phyloP scores from a whole-genome alignment of 2,113 vertebrate species.

The Ariopsis seemanni region DNA sequence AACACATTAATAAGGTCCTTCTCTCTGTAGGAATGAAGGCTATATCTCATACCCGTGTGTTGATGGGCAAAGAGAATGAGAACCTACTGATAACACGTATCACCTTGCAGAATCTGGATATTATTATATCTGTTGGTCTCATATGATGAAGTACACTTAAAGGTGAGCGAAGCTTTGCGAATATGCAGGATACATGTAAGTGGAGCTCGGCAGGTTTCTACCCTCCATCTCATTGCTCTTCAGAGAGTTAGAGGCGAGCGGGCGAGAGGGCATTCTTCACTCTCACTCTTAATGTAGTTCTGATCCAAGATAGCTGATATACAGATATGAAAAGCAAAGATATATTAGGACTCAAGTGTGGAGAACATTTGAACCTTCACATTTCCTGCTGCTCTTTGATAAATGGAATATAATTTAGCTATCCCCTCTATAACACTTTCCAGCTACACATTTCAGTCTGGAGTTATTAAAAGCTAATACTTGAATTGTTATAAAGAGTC shows the following conservation, averaged over 20 bases:
- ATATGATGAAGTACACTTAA: slow-evolving; percentile 63
- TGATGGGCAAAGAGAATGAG: slow-evolving; percentile 42
- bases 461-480: neutral
- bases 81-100: slow-evolving; percentile 51
- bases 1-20: slow-evolving; percentile 59
- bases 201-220: slow-evolving; percentile 52
- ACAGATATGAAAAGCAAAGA: slow-evolving; percentile 67
- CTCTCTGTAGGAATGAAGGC: slow-evolving; percentile 35
- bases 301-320: slow-evolving; percentile 56
- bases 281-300: slow-evolving; percentile 53
- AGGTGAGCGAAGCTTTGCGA: slow-evolving; percentile 51
- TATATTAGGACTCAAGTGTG: slow-evolving; percentile 62
- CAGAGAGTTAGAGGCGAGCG: slow-evolving; percentile 38
- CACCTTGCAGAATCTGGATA: slow-evolving; percentile 54
- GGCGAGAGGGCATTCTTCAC: slow-evolving; percentile 40
- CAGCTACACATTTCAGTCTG: neutral
- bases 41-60: slow-evolving; percentile 51
- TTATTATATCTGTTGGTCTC: slow-evolving; percentile 58
- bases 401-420: slow-evolving; percentile 45
- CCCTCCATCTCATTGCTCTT: slow-evolving; percentile 54
- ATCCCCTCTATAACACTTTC: neutral
- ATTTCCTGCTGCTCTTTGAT: slow-evolving; percentile 45
- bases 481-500: neutral
- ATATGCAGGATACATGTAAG: slow-evolving; percentile 57
- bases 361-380: slow-evolving; percentile 40